Percentiles rank a stretch among this genome's conserved stretches.
Conservation (phyloP, 2,113 vertebrate species). For the Mormoops blainvillei region DNA sequence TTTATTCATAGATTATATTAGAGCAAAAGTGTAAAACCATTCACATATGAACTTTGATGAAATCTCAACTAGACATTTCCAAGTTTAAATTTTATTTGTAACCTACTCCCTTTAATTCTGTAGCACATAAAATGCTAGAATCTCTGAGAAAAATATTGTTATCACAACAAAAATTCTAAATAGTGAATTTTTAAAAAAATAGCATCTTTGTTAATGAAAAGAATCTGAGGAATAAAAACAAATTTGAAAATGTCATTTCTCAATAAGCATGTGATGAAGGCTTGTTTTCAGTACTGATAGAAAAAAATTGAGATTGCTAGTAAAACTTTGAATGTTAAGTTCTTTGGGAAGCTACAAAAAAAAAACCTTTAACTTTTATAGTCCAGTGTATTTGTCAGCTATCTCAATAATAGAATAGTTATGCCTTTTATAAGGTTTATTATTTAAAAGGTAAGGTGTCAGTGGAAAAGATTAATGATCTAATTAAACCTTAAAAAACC, state of each 20-base stretch:
- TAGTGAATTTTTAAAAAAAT: background rate
- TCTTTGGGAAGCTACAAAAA: background rate
- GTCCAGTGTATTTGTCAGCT: background rate
- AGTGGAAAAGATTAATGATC: background rate
- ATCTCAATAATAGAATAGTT: background rate
- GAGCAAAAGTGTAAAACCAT: background rate
- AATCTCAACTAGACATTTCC: constrained; percentile 11
- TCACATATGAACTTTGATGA: background rate
- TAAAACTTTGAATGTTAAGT: background rate
- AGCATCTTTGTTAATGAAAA: constrained; percentile 9
- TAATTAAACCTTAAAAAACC: background rate
- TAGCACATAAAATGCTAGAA: background rate
- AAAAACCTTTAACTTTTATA: background rate
- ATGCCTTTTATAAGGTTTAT: background rate
- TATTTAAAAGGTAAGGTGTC: background rate
- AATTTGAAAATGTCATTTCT: background rate
- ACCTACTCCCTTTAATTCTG: background rate
- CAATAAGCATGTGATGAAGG: background rate
- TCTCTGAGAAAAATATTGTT: constrained; percentile 16
- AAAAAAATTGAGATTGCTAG: background rate
- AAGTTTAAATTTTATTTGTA: constrained; percentile 34
- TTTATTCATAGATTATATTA: constrained; percentile 18
- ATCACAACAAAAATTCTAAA: constrained; percentile 29
- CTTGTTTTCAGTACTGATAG: background rate
- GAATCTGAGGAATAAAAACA: constrained; percentile 16